phyloP scores from a whole-genome alignment of 1,140 invertebrate genomes.

The Sinella curviseta region DNA sequence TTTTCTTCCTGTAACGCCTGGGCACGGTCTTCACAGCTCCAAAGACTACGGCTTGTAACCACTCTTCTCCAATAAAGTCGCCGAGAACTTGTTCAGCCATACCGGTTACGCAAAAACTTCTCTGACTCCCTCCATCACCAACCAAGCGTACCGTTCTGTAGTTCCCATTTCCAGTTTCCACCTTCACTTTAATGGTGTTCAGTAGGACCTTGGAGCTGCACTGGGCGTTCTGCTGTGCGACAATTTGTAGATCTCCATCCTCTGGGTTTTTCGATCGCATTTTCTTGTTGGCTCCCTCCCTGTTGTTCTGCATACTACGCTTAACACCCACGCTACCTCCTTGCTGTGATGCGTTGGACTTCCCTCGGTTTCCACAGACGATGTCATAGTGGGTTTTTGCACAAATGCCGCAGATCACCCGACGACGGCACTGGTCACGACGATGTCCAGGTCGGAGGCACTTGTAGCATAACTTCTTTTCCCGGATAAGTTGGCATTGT shows the following conservation, averaged over 20 bases:
- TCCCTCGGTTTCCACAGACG: neutral
- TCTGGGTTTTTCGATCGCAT: no score
- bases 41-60: slow-evolving; percentile 21
- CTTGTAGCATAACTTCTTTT: neutral
- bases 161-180: neutral
- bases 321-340: neutral
- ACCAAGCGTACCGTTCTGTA: neutral
- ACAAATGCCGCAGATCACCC: neutral
- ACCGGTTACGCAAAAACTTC: neutral
- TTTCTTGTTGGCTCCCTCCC: neutral
- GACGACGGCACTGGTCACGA: neutral
- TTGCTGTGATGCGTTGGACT: neutral
- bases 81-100: neutral
- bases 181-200: slow-evolving; percentile 20
- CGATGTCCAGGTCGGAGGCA: neutral
- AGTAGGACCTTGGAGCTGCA: slow-evolving; percentile 13
- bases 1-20: neutral
- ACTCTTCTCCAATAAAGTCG: neutral
- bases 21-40: slow-evolving; percentile 5
- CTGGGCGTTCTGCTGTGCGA: neutral
- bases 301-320: neutral
- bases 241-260: no score
- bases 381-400: neutral
- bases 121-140: neutral
- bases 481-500: neutral